These are phyloP conservation scores for Lepas anatifera DNA, from an alignment of 2,888 invertebrate species.

Conservation along the genomic window DNA sequence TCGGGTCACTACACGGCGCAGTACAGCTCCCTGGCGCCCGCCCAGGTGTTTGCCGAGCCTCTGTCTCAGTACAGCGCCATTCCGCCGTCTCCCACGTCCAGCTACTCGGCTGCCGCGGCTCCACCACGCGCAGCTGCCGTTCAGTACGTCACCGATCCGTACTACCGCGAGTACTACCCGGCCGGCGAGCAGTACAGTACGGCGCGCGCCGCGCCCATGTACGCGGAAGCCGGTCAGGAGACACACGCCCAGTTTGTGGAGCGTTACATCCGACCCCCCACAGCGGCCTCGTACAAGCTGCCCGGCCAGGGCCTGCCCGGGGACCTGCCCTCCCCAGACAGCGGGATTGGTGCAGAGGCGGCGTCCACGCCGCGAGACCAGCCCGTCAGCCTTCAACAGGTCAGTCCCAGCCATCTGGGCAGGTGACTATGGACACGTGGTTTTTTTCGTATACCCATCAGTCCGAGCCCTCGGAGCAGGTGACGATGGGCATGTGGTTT, in stretches of 20 bases:
- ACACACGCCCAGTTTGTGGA: constrained; percentile 43
- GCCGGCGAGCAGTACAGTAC: neutral
- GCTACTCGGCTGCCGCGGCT: neutral
- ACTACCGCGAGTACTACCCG: constrained; percentile 4
- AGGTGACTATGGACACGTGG: too few relatives aligned
- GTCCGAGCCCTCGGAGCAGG: too few relatives aligned
- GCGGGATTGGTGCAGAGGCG: constrained; percentile 87
- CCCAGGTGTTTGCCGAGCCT: constrained; percentile 12
- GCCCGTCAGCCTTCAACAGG: neutral
- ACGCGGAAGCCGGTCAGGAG: neutral
- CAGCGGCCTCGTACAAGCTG: constrained; percentile 31
- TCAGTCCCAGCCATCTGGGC: neutral
- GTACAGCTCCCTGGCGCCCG: constrained; percentile 11
- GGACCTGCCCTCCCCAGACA: constrained; percentile 89
- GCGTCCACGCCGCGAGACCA: constrained; percentile 67
- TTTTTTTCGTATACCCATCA: too few relatives aligned
- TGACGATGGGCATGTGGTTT: too few relatives aligned
- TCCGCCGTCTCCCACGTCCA: constrained; percentile 1
- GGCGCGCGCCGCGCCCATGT: neutral
- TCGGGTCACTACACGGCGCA: constrained; percentile 9
- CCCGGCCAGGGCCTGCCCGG: constrained; percentile 57
- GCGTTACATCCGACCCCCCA: constrained; percentile 38
- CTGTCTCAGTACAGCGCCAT: neutral
- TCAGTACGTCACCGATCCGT: neutral
- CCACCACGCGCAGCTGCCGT: neutral